Conservation (phyloP, 2,113 vertebrate species). For the Odocoileus virginianus region DNA sequence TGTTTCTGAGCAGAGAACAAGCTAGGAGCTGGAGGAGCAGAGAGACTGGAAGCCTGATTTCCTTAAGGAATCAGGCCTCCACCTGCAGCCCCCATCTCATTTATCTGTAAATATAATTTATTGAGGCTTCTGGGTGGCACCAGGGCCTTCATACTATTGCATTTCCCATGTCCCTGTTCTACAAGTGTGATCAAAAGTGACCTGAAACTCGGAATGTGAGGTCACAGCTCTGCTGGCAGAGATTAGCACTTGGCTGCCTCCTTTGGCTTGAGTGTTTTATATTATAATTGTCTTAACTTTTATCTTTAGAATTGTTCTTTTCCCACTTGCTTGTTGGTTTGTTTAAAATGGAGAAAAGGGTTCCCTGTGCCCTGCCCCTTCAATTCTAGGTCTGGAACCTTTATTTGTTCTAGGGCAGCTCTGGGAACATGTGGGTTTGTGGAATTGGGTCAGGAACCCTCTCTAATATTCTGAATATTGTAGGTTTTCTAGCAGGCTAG, state of each 20-base stretch:
- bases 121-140: conserved; percentile 51
- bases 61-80: neutral
- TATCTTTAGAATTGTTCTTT: conserved; percentile 27
- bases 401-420: conserved; percentile 32
- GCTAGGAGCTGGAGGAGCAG: neutral
- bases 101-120: conserved; percentile 76
- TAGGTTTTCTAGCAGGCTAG: conserved; percentile 40
- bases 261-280: conserved; percentile 22
- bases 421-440: neutral
- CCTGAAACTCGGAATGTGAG: neutral
- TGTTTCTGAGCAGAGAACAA: conserved; percentile 17
- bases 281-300: conserved; percentile 8
- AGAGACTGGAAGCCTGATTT: neutral
- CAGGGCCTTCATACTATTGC: conserved; percentile 35
- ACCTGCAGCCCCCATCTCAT: neutral
- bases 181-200: conserved; percentile 42
- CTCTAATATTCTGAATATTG: conserved; percentile 7
- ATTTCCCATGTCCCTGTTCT: conserved; percentile 12
- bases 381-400: conserved; percentile 37
- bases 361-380: neutral
- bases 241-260: conserved; percentile 9
- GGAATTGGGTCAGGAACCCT: conserved; percentile 26
- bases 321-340: conserved; percentile 4
- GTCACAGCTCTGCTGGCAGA: conserved; percentile 71
- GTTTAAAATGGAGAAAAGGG: conserved; percentile 8